These are phyloP conservation scores for Ooceraea biroi DNA, from an alignment of 1,140 invertebrate species.

Conservation along the genomic window DNA sequence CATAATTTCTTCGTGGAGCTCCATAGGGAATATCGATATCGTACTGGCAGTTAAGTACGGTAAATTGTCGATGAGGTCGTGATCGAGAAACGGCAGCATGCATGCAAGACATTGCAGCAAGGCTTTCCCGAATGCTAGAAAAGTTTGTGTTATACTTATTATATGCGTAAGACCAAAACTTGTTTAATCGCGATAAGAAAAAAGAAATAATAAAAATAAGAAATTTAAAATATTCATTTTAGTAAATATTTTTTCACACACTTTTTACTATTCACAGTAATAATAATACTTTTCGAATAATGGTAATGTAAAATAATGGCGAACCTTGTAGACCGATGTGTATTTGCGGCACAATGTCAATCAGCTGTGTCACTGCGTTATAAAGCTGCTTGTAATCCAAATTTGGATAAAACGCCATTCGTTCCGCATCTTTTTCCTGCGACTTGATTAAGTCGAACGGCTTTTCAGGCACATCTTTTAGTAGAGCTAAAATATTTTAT, in stretches of 20 bases:
- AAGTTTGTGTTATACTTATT: slow-evolving; percentile 52
- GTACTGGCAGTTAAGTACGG: slow-evolving; percentile 97
- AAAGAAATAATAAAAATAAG: neutral
- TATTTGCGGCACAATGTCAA: slow-evolving; percentile 94
- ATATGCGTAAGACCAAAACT: neutral
- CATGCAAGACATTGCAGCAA: slow-evolving; percentile 96
- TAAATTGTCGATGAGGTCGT: slow-evolving; percentile 97
- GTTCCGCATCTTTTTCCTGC: slow-evolving; percentile 93
- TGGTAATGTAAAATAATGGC: slow-evolving; percentile 14
- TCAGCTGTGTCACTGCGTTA: slow-evolving; percentile 92
- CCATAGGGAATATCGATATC: slow-evolving; percentile 95
- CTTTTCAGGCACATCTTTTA: slow-evolving; percentile 97
- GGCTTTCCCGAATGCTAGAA: slow-evolving; percentile 95
- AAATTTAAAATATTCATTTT: neutral
- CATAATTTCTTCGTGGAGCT: slow-evolving; percentile 97
- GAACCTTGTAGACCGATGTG: slow-evolving; percentile 94
- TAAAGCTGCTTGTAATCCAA: slow-evolving; percentile 98
- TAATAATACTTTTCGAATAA: neutral
- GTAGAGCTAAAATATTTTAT: slow-evolving; percentile 89
- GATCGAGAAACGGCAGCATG: slow-evolving; percentile 97
- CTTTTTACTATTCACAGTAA: neutral
- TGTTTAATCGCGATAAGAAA: neutral
- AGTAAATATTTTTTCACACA: neutral
- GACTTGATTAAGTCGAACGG: slow-evolving; percentile 96
- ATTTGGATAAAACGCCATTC: slow-evolving; percentile 96